These are phyloP conservation scores for Tholera decimalis DNA, from an alignment of 2,888 invertebrate species.

Conservation along the genomic window DNA sequence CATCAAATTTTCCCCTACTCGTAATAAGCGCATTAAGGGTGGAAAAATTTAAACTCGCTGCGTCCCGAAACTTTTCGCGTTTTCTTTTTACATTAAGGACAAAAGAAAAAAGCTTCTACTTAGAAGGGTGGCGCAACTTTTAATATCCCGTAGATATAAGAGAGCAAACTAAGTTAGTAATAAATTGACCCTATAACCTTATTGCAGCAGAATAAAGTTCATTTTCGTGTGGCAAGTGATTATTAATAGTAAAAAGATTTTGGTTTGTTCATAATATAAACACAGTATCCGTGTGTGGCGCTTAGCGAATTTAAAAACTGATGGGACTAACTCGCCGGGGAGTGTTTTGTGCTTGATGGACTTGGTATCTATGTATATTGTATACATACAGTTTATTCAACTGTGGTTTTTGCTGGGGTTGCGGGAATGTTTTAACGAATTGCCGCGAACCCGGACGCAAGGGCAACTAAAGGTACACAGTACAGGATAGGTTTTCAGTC, in stretches of 20 bases:
- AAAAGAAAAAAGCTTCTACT: conserved; percentile 85
- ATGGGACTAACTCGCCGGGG: conserved; percentile 73
- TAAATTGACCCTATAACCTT: conserved; percentile 41
- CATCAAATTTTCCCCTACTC: conserved; percentile 86
- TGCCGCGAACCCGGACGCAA: too few relatives aligned
- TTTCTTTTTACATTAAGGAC: conserved; percentile 90
- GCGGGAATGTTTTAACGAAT: too few relatives aligned
- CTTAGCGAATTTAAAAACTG: conserved; percentile 86
- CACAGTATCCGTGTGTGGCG: conserved; percentile 78
- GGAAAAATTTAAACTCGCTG: conserved; percentile 84
- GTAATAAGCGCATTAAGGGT: conserved; percentile 91
- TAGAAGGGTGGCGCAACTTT: conserved; percentile 90
- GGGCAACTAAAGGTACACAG: too few relatives aligned
- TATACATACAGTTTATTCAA: too few relatives aligned
- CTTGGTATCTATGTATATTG: conserved; percentile 20
- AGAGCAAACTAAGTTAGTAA: conserved; percentile 36
- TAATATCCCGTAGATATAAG: conserved; percentile 79
- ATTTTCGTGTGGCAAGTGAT: conserved; percentile 42
- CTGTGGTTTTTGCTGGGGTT: too few relatives aligned
- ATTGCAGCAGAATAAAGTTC: conserved; percentile 41
- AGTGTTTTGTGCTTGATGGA: conserved; percentile 70
- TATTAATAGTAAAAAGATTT: conserved; percentile 59
- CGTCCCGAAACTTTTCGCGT: conserved; percentile 86
- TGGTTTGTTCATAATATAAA: conserved; percentile 80
- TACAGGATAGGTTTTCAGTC: too few relatives aligned